A percentile compares a stretch with the other conserved stretches of the same genome.
Evolutionary conservation across 2,113 vertebrate genomes (phyloP).

Genomic region (Anolis sagrei): DNA sequence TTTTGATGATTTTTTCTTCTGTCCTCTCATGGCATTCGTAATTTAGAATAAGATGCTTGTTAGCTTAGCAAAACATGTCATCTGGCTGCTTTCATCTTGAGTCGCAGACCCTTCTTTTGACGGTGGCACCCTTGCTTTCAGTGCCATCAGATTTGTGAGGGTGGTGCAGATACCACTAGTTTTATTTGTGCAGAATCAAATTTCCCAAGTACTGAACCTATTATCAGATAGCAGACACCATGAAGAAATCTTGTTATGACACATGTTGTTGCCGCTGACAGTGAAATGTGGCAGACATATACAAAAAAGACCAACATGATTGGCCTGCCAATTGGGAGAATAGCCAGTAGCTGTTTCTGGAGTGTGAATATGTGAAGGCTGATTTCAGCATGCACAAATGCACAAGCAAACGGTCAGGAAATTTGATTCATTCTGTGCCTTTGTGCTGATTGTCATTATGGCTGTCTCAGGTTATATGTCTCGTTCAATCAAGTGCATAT

Average conservation of each 20-base stretch:
- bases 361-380: conserved; percentile 11
- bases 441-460: neutral
- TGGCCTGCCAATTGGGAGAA: neutral
- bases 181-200: neutral
- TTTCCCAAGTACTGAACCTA: neutral
- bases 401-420: neutral
- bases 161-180: neutral
- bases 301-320: neutral
- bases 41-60: neutral
- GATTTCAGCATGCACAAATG: conserved; percentile 9
- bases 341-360: neutral
- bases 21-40: conserved; percentile 7
- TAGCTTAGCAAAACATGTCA: conserved; percentile 6
- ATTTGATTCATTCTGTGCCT: neutral
- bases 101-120: neutral
- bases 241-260: neutral
- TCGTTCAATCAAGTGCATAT: neutral
- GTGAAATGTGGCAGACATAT: neutral
- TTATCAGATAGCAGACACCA: conserved; percentile 15
- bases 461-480: neutral
- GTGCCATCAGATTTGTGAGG: neutral
- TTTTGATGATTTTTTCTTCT: neutral
- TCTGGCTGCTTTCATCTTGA: neutral
- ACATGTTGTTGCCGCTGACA: conserved; percentile 24
- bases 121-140: neutral